Conservation (phyloP, 2,888 invertebrate genomes). For the Polyommatus icarus region DNA sequence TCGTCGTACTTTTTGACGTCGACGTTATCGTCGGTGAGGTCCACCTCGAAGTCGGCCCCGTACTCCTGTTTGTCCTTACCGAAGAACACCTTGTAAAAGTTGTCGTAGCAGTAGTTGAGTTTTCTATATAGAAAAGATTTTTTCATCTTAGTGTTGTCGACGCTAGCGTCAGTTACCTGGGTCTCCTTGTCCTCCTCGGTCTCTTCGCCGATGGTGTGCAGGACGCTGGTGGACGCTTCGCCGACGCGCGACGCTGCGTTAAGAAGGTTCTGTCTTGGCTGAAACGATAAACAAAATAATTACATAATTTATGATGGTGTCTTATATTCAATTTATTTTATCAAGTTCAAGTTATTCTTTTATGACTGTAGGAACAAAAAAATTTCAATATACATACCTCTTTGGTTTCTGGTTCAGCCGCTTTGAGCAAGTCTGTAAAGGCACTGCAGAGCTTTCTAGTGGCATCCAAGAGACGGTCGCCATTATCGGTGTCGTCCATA, state of each 20-base stretch:
- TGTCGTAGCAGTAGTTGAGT: conserved; percentile 74
- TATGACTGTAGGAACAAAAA: not conserved
- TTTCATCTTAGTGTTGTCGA: conserved; percentile 45
- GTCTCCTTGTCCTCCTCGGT: conserved; percentile 91
- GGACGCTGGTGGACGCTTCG: conserved; percentile 96
- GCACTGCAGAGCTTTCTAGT: conserved; percentile 95
- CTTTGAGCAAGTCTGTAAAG: conserved; percentile 95
- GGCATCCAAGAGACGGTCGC: conserved; percentile 93
- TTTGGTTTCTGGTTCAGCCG: conserved; percentile 96
- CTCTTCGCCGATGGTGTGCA: conserved; percentile 95
- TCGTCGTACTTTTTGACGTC: conserved; percentile 52
- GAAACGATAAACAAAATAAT: conserved; percentile 39
- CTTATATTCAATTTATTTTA: too few relatives aligned
- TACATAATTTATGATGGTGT: too few relatives aligned
- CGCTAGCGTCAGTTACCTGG: conserved; percentile 70
- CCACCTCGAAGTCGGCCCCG: conserved; percentile 54
- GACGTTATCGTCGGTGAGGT: conserved; percentile 39
- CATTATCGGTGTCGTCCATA: conserved; percentile 91
- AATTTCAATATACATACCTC: conserved; percentile 76
- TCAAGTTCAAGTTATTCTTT: too few relatives aligned
- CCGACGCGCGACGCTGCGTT: conserved; percentile 98
- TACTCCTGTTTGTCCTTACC: conserved; percentile 56
- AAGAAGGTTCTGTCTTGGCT: conserved; percentile 94
- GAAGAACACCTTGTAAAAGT: conserved; percentile 74
- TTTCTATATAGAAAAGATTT: conserved; percentile 70